These are phyloP conservation scores for Bubo blakistoni DNA, from an alignment of 2,113 vertebrate species.

Conservation along the genomic window DNA sequence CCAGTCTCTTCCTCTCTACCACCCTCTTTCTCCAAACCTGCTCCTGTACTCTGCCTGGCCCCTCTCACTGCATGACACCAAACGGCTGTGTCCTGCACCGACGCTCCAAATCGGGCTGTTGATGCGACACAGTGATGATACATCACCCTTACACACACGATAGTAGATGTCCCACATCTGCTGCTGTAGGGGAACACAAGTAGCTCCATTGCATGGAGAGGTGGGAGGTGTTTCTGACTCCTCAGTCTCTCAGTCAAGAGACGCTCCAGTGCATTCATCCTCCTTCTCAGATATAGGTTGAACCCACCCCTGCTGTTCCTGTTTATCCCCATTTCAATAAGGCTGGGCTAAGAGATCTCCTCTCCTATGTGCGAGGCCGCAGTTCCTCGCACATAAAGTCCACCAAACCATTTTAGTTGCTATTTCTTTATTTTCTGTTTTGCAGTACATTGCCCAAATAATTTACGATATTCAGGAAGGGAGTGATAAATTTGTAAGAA, in stretches of 20 bases:
- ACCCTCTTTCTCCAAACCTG: neutral
- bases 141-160: fast-evolving
- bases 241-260: neutral
- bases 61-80: neutral
- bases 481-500: neutral
- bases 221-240: neutral
- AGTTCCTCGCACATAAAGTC: neutral
- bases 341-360: neutral
- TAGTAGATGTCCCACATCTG: neutral
- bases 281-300: neutral
- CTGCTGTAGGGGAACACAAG: neutral
- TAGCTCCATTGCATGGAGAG: neutral
- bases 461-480: neutral
- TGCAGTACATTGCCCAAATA: neutral
- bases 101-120: neutral
- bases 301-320: neutral
- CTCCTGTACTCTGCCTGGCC: neutral
- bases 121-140: neutral
- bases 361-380: neutral
- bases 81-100: fast-evolving
- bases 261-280: neutral
- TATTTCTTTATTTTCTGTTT: neutral
- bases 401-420: neutral
- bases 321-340: neutral
- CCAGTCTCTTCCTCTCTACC: neutral